Evolutionary conservation across 2,797 vertebrate genomes (phyloP), one percentile per base, ranked within the genome.

Genomic region (Anisognathus igniventris): DNA sequence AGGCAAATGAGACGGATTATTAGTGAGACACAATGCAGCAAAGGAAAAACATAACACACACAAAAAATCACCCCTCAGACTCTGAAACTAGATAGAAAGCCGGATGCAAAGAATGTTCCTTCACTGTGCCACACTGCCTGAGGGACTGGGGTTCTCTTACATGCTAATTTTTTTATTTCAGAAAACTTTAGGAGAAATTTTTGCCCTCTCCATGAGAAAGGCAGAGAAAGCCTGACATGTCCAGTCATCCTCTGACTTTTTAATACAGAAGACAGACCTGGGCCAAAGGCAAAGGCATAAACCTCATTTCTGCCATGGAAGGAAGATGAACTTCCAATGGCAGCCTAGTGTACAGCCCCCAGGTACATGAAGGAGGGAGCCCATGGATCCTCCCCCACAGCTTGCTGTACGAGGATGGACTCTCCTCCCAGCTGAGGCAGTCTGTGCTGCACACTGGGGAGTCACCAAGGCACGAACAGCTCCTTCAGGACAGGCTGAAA

Each of bases 371-470:
- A 14, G 31, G 15, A 53, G 14, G 39, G 16, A 71, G 20, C 18
- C 31, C n/a, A 5, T 1, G 1, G 27, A 35, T 30, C 14, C 11
- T 74, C 7, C 23, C 7, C 18, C 10, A 14, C 3, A 2, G 14
- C 19, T 67, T 18, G 4, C 47, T 37, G 2, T 4, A 21, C 9
- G 25, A 25, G n/a, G 24, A 14, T 47, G 44, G 7, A n/a, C 35
- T 93, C 64, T 82, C 54, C 33, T 68, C 54, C 31, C 18, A 10
- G 37, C 24, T 5, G 8, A 9, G 1, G 0, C 4, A 2, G 31
- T n/a, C 39, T 0, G 0, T 35, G 35, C 50, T 10, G 3, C 18
- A 6, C 22, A 24, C 14, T 30, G 44, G 5, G 37, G 17, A 60
- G 12, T 28, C 44, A 40, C 14, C 21, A 4, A 37, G 48, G 40